Conservation (phyloP, 2,797 vertebrate species). For the Crocodylus rhombifer region DNA sequence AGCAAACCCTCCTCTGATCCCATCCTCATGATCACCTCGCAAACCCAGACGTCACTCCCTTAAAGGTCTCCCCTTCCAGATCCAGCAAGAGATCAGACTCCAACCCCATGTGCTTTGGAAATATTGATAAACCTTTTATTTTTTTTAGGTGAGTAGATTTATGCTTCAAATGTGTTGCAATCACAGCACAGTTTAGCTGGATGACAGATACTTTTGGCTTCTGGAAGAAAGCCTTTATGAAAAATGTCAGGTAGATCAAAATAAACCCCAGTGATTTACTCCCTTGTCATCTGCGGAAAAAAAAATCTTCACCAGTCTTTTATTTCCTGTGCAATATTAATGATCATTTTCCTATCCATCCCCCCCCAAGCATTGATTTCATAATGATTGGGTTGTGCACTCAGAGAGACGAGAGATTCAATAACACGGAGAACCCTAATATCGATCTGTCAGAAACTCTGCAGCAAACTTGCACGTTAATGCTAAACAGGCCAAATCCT, state of each 20-base stretch:
- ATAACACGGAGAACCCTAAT: background rate
- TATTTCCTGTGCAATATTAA: slow-evolving; percentile 22
- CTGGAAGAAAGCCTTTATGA: slow-evolving; percentile 49
- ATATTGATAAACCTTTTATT: background rate
- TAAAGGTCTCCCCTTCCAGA: background rate
- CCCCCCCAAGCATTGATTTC: slow-evolving; percentile 21
- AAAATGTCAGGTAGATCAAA: slow-evolving; percentile 63
- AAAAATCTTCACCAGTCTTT: slow-evolving; percentile 50
- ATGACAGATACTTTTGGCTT: slow-evolving; percentile 54
- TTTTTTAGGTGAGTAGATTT: slow-evolving; percentile 18
- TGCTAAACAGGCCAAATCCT: rapidly evolving
- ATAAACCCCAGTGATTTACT: slow-evolving; percentile 63
- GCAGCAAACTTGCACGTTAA: rapidly evolving
- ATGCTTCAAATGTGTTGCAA: background rate
- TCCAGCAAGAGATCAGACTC: background rate
- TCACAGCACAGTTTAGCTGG: slow-evolving; percentile 36
- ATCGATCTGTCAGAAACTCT: rapidly evolving
- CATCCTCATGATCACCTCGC: rapidly evolving
- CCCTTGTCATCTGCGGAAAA: slow-evolving; percentile 17
- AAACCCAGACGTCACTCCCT: background rate
- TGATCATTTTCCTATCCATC: background rate
- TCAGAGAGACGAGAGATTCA: background rate
- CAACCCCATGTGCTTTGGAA: background rate
- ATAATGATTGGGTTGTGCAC: background rate
- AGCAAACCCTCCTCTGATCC: rapidly evolving